These are phyloP conservation scores for Tineola bisselliella DNA, from an alignment of 2,888 invertebrate genomes.

Conservation along the genomic window DNA sequence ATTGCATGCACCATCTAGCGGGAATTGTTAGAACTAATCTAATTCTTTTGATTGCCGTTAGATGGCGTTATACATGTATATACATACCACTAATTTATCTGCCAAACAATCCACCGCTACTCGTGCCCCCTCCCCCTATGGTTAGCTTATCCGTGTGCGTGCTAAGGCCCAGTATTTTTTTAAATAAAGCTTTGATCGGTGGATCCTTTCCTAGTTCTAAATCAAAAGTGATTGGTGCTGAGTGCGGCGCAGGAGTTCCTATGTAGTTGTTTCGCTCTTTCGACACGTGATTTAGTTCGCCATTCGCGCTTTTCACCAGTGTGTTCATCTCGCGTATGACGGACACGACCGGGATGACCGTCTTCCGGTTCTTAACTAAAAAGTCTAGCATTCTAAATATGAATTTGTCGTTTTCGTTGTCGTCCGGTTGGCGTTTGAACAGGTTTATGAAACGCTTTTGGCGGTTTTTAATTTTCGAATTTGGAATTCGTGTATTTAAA, in stretches of 20 bases:
- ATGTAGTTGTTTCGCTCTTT: constrained; percentile 43
- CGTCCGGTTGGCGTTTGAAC: constrained; percentile 22
- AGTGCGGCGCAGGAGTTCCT: constrained; percentile 27
- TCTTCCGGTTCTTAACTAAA: constrained; percentile 31
- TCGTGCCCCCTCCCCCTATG: constrained; percentile 21
- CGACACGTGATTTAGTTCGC: constrained; percentile 35
- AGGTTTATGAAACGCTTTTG: constrained; percentile 37
- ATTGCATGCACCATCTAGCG: too few species aligned
- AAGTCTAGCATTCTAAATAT: constrained; percentile 37
- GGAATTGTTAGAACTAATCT: too few species aligned
- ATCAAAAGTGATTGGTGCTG: constrained; percentile 28
- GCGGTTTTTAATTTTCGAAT: constrained; percentile 21
- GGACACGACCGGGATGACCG: constrained; percentile 36
- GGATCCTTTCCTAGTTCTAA: constrained; percentile 37
- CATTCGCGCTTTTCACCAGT: constrained; percentile 36
- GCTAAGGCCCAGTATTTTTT: constrained; percentile 33
- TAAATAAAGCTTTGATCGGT: constrained; percentile 31
- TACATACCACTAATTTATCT: constrained; percentile 21
- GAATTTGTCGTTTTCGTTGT: constrained; percentile 30
- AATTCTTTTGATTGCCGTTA: too few species aligned
- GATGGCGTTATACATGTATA: too few species aligned
- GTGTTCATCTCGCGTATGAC: constrained; percentile 47
- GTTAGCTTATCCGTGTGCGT: constrained; percentile 35
- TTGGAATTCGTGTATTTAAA: background rate
- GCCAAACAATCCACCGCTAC: constrained; percentile 17